Percentiles rank a stretch among this genome's conserved stretches.
phyloP scores from a whole-genome alignment of 2,888 invertebrate genomes.

The Nasonia oneida region DNA sequence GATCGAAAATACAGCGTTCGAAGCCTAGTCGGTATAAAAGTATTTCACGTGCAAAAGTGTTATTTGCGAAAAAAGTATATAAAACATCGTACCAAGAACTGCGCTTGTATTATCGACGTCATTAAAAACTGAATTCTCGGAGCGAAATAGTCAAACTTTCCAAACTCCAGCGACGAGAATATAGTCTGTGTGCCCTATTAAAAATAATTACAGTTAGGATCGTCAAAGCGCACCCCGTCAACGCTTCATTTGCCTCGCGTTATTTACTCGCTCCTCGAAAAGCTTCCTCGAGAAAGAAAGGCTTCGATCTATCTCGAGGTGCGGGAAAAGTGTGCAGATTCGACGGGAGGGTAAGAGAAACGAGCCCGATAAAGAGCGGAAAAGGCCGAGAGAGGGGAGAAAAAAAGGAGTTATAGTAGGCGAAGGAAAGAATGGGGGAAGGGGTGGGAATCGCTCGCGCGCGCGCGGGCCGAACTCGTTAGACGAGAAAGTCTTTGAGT shows the following conservation, averaged over 20 bases:
- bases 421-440: neutral
- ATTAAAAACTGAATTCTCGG: neutral
- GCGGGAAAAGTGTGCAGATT: constrained; percentile 30
- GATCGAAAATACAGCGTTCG: neutral
- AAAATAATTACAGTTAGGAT: constrained; percentile 54
- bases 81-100: neutral
- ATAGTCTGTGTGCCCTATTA: constrained; percentile 34
- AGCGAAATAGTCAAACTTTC: neutral
- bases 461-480: constrained; percentile 55
- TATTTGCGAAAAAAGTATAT: neutral
- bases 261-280: constrained; percentile 36
- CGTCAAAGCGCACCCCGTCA: neutral
- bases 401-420: constrained; percentile 7
- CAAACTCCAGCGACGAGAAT: neutral
- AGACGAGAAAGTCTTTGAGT: constrained; percentile 60
- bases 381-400: constrained; percentile 5
- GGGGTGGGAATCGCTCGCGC: constrained; percentile 28
- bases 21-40: neutral
- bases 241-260: constrained; percentile 51
- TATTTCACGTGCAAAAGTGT: neutral
- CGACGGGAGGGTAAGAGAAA: constrained; percentile 34
- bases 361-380: constrained; percentile 40
- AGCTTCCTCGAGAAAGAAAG: neutral
- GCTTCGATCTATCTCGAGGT: neutral
- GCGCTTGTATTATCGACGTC: neutral